These are phyloP conservation scores for Harpegnathos saltator DNA, from an alignment of 1,140 invertebrate species.

Conservation along the genomic window DNA sequence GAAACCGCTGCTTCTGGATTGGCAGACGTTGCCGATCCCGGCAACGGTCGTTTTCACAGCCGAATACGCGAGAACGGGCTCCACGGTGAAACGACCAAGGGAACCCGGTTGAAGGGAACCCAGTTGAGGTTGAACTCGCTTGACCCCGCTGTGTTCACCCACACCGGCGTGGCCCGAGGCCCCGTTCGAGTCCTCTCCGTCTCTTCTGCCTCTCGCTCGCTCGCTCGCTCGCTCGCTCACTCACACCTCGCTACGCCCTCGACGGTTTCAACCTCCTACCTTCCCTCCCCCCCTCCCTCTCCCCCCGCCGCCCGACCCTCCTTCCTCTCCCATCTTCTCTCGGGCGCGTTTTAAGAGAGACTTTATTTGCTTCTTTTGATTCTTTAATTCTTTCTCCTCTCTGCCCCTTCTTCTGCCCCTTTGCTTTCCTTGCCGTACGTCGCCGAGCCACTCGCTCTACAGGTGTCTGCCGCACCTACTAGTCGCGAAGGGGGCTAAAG, in stretches of 20 bases:
- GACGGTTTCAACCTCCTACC: conserved; percentile 36
- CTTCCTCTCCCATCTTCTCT: conserved; percentile 61
- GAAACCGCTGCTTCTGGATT: conserved; percentile 22
- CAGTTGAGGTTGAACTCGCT: conserved; percentile 77
- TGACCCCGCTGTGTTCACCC: conserved; percentile 80
- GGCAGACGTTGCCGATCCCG: conserved; percentile 44
- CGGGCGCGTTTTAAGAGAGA: conserved; percentile 61
- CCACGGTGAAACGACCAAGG: conserved; percentile 58
- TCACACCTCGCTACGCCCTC: conserved; percentile 53
- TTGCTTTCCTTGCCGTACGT: conserved; percentile 36
- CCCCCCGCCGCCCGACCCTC: conserved; percentile 3
- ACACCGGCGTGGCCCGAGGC: conserved; percentile 73
- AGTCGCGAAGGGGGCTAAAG: conserved; percentile 10
- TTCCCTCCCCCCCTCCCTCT: conserved; percentile 5
- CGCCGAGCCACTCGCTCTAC: conserved; percentile 70
- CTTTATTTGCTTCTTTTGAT: conserved; percentile 74
- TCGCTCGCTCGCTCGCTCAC: too few species aligned
- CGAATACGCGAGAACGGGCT: conserved; percentile 58
- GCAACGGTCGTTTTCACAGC: conserved; percentile 61
- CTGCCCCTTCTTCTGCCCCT: not conserved
- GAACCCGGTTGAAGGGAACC: conserved; percentile 65
- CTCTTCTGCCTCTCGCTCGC: conserved; percentile 60
- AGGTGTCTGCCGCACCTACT: conserved; percentile 78
- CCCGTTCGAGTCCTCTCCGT: conserved; percentile 72
- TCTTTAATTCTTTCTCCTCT: conserved; percentile 67